Percentiles rank a stretch among this genome's conserved stretches.
phyloP scores from a whole-genome alignment of 1,140 invertebrate species.

The Drosophila micromelanica region DNA sequence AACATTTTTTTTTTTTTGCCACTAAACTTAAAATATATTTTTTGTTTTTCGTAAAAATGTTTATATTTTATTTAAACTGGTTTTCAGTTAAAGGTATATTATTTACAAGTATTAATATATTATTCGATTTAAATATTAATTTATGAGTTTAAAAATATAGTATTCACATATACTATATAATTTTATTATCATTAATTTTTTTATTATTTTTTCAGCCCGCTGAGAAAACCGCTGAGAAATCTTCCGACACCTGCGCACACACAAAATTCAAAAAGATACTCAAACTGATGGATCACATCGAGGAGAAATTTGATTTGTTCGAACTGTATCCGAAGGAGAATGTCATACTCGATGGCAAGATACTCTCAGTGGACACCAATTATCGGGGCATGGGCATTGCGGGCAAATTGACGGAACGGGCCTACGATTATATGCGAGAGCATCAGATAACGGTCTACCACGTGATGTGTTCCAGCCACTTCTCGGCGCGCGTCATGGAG shows the following conservation, averaged over 20 bases:
- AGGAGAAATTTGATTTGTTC: constrained; percentile 85
- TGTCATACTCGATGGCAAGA: constrained; percentile 86
- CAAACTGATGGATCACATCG: constrained; percentile 86
- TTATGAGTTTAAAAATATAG: too few relatives aligned
- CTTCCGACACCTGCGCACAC: too few relatives aligned
- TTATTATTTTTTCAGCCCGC: constrained; percentile 1
- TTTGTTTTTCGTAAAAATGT: too few relatives aligned
- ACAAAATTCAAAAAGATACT: constrained; percentile 87
- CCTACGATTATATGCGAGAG: constrained; percentile 83
- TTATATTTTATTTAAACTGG: too few relatives aligned
- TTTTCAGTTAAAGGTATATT: too few relatives aligned
- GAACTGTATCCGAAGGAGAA: constrained; percentile 86
- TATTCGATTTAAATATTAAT: too few relatives aligned
- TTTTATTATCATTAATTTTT: background rate
- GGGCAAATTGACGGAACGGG: constrained; percentile 86
- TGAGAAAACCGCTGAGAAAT: constrained; percentile 31
- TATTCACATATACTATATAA: too few relatives aligned
- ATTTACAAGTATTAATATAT: too few relatives aligned
- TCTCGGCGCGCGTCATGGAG: constrained; percentile 89
- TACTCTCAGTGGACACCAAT: constrained; percentile 87
- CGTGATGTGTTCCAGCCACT: constrained; percentile 88
- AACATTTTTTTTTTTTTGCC: too few relatives aligned
- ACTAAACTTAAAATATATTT: too few relatives aligned
- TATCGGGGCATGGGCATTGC: constrained; percentile 88
- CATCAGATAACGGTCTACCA: constrained; percentile 74